Evolutionary conservation across 2,797 vertebrate species (phyloP).

Genomic region (Esox lucius): DNA sequence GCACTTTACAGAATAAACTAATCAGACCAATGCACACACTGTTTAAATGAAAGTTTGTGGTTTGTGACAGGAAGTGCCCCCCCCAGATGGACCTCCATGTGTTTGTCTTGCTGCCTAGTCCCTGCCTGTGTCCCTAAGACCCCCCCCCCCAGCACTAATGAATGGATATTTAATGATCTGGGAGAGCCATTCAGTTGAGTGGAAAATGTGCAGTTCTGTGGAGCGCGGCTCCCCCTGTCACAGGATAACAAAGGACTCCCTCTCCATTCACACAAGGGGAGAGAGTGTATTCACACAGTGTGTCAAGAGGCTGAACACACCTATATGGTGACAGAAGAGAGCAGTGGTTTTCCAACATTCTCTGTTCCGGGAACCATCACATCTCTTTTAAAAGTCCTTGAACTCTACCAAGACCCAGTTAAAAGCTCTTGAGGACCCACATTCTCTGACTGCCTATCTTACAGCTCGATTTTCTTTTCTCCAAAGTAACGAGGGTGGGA

Average conservation of each 20-base stretch:
- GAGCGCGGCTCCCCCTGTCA: conserved; percentile 52
- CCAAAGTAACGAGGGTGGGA: no score
- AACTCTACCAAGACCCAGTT: no score
- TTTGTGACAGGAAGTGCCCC: conserved; percentile 27
- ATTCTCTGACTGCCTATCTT: no score
- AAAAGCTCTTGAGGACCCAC: no score
- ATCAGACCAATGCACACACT: neutral
- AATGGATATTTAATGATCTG: conserved; percentile 75
- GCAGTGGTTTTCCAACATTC: neutral
- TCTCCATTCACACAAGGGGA: conserved; percentile 45
- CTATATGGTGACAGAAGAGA: neutral
- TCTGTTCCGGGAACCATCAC: no score
- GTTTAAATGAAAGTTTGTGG: neutral
- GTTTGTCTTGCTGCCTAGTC: conserved; percentile 53
- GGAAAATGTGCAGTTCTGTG: conserved; percentile 64
- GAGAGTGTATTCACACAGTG: conserved; percentile 22
- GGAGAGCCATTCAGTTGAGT: conserved; percentile 68
- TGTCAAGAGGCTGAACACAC: conserved; percentile 12
- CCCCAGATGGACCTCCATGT: conserved; percentile 48
- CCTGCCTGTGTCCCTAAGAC: conserved; percentile 43
- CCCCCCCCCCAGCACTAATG: conserved; percentile 49
- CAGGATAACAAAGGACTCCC: conserved; percentile 54
- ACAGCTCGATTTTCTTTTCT: no score
- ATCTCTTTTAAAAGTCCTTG: no score
- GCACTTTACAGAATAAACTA: neutral